These are phyloP conservation scores for Nymphalis io DNA, from an alignment of 1,140 invertebrate species.

Conservation along the genomic window DNA sequence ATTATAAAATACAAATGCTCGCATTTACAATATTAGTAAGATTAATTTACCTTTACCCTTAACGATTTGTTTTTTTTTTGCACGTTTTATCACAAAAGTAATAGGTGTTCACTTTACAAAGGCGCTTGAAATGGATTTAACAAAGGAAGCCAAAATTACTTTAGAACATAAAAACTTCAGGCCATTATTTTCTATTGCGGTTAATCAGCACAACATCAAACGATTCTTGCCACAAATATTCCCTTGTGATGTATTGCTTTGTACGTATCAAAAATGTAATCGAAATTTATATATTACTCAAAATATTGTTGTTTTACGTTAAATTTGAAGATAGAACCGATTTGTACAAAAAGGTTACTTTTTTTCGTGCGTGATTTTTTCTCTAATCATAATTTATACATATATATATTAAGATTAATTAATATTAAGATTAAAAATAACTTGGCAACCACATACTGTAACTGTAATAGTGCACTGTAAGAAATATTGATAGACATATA, in stretches of 20 bases:
- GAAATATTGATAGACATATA: too few species aligned
- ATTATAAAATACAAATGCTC: too few species aligned
- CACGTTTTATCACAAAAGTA: neutral
- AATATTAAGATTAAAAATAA: too few species aligned
- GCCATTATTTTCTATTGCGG: slow-evolving; percentile 20
- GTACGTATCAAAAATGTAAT: neutral
- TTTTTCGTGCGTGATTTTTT: too few species aligned
- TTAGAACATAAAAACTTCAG: slow-evolving; percentile 2
- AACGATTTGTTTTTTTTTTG: neutral
- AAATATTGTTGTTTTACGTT: too few species aligned
- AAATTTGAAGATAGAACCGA: too few species aligned
- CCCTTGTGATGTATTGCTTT: neutral
- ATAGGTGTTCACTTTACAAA: slow-evolving; percentile 9
- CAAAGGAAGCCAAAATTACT: slow-evolving; percentile 16
- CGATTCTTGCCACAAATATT: slow-evolving; percentile 1
- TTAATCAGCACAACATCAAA: slow-evolving; percentile 20
- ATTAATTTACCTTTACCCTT: neutral
- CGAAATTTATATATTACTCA: too few species aligned
- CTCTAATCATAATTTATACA: too few species aligned
- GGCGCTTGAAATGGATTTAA: neutral
- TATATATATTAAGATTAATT: too few species aligned
- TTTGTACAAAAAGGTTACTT: too few species aligned
- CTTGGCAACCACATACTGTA: too few species aligned
- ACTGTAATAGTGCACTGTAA: too few species aligned
- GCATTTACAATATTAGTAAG: neutral